Conservation (phyloP, 1,140 invertebrate genomes). For the Drosophila virilis region DNA sequence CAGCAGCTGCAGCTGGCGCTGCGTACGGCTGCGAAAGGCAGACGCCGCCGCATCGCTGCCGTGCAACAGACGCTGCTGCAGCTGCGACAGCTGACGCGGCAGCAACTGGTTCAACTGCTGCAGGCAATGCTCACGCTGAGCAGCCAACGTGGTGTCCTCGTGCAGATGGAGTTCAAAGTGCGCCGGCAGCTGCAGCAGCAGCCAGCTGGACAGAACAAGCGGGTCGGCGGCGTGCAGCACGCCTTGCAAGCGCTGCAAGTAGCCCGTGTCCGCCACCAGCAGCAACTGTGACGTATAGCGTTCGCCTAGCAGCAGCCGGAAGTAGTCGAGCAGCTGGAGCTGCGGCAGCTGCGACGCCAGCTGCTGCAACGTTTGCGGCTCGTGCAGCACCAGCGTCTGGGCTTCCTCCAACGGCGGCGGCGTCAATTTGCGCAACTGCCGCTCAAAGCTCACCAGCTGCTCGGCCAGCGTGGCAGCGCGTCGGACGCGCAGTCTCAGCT, state of each 20-base stretch:
- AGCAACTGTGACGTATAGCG: constrained; percentile 36
- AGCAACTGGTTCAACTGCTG: constrained; percentile 58
- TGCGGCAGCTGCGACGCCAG: constrained; percentile 51
- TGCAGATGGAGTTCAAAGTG: constrained; percentile 68
- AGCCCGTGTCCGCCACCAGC: constrained; percentile 65
- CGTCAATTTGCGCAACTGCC: constrained; percentile 28
- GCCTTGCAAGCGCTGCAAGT: constrained; percentile 42
- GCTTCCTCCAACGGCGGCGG: constrained; percentile 1
- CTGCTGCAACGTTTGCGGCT: constrained; percentile 53
- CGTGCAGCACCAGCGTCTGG: constrained; percentile 47
- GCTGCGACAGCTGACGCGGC: constrained; percentile 47
- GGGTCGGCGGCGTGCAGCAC: constrained; percentile 33
- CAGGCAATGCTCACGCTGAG: constrained; percentile 58
- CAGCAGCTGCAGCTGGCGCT: constrained; percentile 32
- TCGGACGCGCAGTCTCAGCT: constrained; percentile 65
- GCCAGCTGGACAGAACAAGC: constrained; percentile 57
- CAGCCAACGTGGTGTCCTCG: constrained; percentile 43
- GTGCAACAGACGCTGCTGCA: constrained; percentile 52
- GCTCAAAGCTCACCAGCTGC: constrained; percentile 63
- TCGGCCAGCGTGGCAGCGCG: constrained; percentile 44
- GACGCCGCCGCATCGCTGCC: constrained; percentile 37
- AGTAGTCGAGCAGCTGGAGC: constrained; percentile 55
- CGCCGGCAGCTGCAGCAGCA: constrained; percentile 64
- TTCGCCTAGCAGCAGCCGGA: constrained; percentile 42
- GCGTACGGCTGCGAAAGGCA: background rate